Percentiles rank a stretch among this genome's conserved stretches.
Evolutionary conservation across 2,113 vertebrate species (phyloP).

Genomic region (Aramus guarauna): DNA sequence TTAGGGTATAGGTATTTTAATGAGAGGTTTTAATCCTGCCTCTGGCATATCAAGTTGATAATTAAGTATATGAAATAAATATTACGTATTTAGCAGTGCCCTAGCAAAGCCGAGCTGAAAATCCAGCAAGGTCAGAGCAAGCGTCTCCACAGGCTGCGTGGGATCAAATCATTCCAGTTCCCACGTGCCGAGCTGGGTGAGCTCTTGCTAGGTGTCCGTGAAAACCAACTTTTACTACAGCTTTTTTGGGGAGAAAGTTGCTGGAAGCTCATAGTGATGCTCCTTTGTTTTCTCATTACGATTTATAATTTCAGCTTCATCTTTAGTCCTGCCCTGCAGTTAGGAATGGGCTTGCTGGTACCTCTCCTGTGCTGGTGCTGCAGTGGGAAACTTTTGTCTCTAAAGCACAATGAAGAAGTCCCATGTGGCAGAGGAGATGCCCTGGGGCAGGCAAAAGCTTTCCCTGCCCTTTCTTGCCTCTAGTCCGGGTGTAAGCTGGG

Average conservation of each 20-base stretch:
- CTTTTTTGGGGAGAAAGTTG: background rate
- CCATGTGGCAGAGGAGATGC: background rate
- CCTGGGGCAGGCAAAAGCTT: background rate
- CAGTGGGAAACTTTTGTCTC: background rate
- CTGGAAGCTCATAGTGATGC: background rate
- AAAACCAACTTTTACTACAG: background rate
- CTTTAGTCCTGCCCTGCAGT: background rate
- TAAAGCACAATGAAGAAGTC: background rate
- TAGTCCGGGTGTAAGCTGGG: background rate
- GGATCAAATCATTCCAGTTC: background rate
- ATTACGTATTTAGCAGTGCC: background rate
- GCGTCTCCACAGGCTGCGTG: accelerated
- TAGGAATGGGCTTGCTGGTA: background rate
- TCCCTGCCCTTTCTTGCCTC: background rate
- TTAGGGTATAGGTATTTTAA: background rate
- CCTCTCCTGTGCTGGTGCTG: background rate
- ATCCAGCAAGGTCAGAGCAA: background rate
- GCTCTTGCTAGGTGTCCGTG: background rate
- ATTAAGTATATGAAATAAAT: background rate
- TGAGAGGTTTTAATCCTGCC: background rate
- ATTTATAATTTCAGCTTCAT: background rate
- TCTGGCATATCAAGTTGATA: background rate
- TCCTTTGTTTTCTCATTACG: background rate
- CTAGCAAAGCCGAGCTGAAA: background rate
- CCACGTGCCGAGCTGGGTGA: background rate